Evolutionary conservation across 2,888 invertebrate species (phyloP).

Genomic region (Pseudococcus longispinus): DNA sequence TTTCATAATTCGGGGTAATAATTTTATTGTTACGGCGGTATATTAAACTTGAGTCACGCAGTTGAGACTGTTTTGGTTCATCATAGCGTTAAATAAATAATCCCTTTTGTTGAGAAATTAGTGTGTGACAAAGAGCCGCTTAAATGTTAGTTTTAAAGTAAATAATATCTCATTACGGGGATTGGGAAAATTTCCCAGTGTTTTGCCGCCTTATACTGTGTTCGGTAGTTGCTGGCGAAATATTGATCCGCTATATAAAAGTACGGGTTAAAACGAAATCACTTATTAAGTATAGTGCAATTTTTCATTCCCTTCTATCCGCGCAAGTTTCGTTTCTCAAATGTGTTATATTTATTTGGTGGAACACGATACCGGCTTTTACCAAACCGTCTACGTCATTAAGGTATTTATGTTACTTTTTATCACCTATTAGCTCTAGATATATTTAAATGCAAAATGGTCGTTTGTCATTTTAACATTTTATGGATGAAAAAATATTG

Average conservation of each 20-base stretch:
- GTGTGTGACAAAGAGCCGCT: conserved; percentile 39
- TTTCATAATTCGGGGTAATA: not conserved
- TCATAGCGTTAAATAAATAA: conserved; percentile 40
- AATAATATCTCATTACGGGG: conserved; percentile 44
- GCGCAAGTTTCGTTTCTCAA: conserved; percentile 41
- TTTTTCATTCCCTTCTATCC: conserved; percentile 50
- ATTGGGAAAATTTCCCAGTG: conserved; percentile 41
- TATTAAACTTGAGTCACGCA: conserved; percentile 2
- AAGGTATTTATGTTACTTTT: conserved; percentile 19
- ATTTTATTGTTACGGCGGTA: not conserved
- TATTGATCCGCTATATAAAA: conserved; percentile 53
- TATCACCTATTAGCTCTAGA: not conserved
- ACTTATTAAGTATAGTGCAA: conserved; percentile 51
- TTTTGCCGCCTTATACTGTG: conserved; percentile 36
- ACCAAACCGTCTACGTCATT: not conserved
- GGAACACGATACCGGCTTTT: conserved; percentile 8
- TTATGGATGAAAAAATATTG: not conserved
- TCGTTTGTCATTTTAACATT: not conserved
- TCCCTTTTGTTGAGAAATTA: conserved; percentile 35
- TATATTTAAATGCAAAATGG: not conserved
- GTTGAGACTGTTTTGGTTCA: conserved; percentile 12
- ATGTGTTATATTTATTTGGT: not conserved
- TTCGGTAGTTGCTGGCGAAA: conserved; percentile 49
- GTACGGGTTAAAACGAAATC: conserved; percentile 54
- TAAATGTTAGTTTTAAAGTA: conserved; percentile 42